Percentiles rank a stretch among this genome's conserved stretches.
Conservation (phyloP, 1,140 invertebrate species). For the Bombus ignitus region DNA sequence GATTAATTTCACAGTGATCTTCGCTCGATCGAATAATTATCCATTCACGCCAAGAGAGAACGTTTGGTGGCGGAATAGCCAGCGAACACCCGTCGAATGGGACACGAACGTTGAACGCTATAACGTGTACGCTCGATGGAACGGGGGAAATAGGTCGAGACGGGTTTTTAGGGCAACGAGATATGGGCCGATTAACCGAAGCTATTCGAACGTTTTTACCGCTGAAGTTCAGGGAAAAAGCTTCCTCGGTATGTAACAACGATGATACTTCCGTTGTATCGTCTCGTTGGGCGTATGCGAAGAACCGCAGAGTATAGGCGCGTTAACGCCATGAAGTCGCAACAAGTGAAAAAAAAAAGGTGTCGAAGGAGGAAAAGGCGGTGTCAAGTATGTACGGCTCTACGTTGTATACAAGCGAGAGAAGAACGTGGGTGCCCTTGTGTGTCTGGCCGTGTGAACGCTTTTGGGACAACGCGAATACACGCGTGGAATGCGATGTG, state of each 20-base stretch:
- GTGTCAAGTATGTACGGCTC: not conserved
- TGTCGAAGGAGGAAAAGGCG: not conserved
- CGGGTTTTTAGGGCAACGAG: not conserved
- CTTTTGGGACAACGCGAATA: conserved; percentile 42
- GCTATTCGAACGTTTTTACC: not conserved
- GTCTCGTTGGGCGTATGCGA: fast-evolving
- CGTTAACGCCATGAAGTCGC: not conserved
- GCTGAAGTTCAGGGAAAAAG: not conserved
- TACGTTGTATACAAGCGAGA: not conserved
- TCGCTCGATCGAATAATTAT: conserved; percentile 5
- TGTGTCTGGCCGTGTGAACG: conserved; percentile 19
- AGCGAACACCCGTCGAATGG: not conserved
- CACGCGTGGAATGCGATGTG: conserved; percentile 26
- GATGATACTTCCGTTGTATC: too few relatives aligned
- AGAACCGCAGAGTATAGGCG: not conserved
- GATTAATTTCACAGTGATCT: not conserved
- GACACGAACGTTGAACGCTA: not conserved
- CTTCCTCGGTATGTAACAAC: not conserved
- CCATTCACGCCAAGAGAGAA: not conserved
- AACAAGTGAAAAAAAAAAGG: not conserved
- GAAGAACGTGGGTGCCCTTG: not conserved
- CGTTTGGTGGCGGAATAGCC: not conserved
- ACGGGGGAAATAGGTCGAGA: conserved; percentile 23
- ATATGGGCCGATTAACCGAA: not conserved
- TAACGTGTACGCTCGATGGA: not conserved